Conservation (phyloP, 2,113 vertebrate genomes). For the Corythornis madagascariensis region DNA sequence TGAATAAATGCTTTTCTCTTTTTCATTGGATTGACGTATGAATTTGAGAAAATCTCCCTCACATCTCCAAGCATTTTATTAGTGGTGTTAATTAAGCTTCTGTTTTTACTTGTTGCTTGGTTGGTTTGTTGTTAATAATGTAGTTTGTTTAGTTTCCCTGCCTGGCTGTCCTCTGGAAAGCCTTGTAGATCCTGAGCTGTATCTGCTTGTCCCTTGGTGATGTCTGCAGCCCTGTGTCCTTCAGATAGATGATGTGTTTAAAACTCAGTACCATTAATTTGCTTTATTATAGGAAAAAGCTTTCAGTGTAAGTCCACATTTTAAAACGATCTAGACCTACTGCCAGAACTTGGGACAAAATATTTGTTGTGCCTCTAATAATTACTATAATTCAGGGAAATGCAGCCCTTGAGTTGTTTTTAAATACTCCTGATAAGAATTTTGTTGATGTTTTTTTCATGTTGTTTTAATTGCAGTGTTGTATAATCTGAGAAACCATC, state of each 20-base stretch:
- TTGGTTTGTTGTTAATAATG: background rate
- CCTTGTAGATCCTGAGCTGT: background rate
- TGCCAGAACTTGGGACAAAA: background rate
- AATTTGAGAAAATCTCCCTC: background rate
- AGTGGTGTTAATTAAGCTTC: background rate
- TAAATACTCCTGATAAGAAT: background rate
- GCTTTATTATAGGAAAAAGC: background rate
- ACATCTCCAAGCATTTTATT: background rate
- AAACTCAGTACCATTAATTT: background rate
- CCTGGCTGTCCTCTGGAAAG: background rate
- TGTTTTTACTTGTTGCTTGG: background rate
- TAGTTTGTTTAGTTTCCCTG: background rate
- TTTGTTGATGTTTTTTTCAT: background rate
- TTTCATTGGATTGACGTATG: background rate
- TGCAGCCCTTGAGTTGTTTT: background rate
- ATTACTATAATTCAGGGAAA: background rate
- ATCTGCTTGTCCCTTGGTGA: no score
- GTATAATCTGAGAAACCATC: background rate
- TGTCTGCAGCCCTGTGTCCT: background rate
- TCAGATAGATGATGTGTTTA: background rate
- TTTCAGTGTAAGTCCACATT: background rate
- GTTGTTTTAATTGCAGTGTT: background rate
- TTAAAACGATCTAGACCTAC: background rate
- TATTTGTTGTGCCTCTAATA: background rate
- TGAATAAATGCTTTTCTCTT: background rate